These are phyloP conservation scores for Ornithoptera priamus DNA, from an alignment of 2,888 invertebrate species.

Conservation along the genomic window DNA sequence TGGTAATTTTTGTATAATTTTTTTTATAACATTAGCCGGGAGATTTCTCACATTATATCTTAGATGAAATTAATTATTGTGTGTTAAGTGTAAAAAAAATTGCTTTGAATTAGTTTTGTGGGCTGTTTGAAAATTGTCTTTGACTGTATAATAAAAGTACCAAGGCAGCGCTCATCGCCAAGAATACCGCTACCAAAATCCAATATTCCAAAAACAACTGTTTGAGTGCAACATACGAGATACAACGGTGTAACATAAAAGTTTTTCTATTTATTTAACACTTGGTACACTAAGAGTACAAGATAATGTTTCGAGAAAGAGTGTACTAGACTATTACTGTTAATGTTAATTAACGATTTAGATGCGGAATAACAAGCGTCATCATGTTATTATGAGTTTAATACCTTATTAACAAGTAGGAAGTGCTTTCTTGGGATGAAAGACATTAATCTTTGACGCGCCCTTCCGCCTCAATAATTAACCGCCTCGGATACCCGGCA, in stretches of 20 bases:
- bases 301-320: too few relatives aligned
- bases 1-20: too few relatives aligned
- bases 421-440: conserved; percentile 23
- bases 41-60: too few relatives aligned
- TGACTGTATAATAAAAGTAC: too few relatives aligned
- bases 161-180: neutral
- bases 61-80: too few relatives aligned
- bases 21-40: too few relatives aligned
- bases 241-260: neutral
- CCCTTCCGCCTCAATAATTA: conserved; percentile 29
- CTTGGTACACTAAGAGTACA: too few relatives aligned
- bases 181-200: neutral
- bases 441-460: conserved; percentile 26
- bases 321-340: too few relatives aligned
- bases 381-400: neutral
- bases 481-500: conserved; percentile 15
- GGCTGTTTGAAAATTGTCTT: too few relatives aligned
- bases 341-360: neutral
- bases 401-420: conserved; percentile 24
- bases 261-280: neutral
- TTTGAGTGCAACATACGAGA: neutral
- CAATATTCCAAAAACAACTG: neutral
- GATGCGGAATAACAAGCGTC: neutral
- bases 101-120: too few relatives aligned
- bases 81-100: too few relatives aligned